A percentile compares a stretch with the other conserved stretches of the same genome.
phyloP scores from a whole-genome alignment of 2,797 vertebrate genomes.

The Microctenopoma stevenorrisi region DNA sequence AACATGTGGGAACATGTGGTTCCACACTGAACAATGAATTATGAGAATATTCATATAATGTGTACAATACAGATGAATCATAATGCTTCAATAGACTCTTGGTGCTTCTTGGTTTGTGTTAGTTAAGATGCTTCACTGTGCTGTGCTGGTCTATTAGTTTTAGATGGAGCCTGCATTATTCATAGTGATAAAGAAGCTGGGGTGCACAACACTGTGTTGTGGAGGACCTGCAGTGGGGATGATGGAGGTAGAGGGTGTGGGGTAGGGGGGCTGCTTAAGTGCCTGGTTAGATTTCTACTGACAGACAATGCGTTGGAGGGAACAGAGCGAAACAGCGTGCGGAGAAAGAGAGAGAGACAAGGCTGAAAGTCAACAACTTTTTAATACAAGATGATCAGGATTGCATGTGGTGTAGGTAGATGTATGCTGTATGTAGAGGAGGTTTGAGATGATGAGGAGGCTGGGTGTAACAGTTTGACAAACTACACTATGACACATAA shows the following conservation, averaged over 20 bases:
- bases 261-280: slow-evolving; percentile 34
- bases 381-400: slow-evolving; percentile 23
- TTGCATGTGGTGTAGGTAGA: neutral
- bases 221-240: slow-evolving; percentile 41
- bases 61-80: slow-evolving; percentile 14
- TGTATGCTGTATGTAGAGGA: neutral
- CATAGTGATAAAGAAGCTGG: slow-evolving; percentile 56
- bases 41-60: neutral
- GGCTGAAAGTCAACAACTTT: slow-evolving; percentile 9
- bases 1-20: neutral
- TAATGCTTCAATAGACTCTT: slow-evolving; percentile 18
- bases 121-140: slow-evolving; percentile 20
- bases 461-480: slow-evolving; percentile 2
- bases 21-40: slow-evolving; percentile 20
- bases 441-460: neutral
- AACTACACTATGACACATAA: neutral
- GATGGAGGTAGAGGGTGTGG: too few relatives aligned
- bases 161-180: slow-evolving; percentile 70
- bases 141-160: slow-evolving; percentile 59
- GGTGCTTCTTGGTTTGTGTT: slow-evolving; percentile 22
- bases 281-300: slow-evolving; percentile 53
- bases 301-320: slow-evolving; percentile 50
- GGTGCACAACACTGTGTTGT: slow-evolving; percentile 37
- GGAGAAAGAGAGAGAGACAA: neutral
- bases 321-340: slow-evolving; percentile 27